Percentiles rank a stretch among this genome's conserved stretches.
phyloP scores from a whole-genome alignment of 2,888 invertebrate genomes.

The Eupeodes latifasciatus region DNA sequence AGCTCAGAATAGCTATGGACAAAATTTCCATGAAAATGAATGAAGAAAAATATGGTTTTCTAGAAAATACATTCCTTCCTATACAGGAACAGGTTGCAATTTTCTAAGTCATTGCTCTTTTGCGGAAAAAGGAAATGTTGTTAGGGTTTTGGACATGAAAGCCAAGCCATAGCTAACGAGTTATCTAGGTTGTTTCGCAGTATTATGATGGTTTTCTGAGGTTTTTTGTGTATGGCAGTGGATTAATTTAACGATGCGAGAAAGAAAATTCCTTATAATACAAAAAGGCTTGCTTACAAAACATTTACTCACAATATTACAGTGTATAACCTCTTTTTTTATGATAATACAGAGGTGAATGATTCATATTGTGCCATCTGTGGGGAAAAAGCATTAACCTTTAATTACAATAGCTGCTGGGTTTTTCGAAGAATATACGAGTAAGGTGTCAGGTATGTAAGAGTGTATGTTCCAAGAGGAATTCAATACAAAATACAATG shows the following conservation, averaged over 20 bases:
- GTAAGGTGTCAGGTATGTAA: not conserved
- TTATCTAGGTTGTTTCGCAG: constrained; percentile 31
- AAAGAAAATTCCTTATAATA: not conserved
- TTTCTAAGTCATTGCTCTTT: constrained; percentile 49
- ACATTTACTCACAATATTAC: not conserved
- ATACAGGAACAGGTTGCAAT: not conserved
- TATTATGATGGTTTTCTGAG: constrained; percentile 19
- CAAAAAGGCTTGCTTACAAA: constrained; percentile 1
- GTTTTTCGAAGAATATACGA: not conserved
- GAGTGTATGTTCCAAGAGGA: not conserved
- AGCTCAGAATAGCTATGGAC: not conserved
- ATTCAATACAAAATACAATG: not conserved
- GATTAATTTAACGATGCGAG: constrained; percentile 18
- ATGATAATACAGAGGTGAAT: not conserved
- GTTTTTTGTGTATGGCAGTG: not conserved
- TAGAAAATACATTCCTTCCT: not conserved
- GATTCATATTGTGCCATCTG: not conserved
- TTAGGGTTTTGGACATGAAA: constrained; percentile 12
- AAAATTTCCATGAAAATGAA: not conserved
- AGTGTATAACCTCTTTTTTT: constrained; percentile 1
- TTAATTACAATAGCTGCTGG: constrained; percentile 1
- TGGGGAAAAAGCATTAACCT: constrained; percentile 8
- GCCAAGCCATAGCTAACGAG: constrained; percentile 9
- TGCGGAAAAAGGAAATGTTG: constrained; percentile 37
- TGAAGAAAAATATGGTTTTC: constrained; percentile 18